Base-by-base conservation (phyloP, 1,140 invertebrate genomes). In the Leptopilina clavipes region DNA sequence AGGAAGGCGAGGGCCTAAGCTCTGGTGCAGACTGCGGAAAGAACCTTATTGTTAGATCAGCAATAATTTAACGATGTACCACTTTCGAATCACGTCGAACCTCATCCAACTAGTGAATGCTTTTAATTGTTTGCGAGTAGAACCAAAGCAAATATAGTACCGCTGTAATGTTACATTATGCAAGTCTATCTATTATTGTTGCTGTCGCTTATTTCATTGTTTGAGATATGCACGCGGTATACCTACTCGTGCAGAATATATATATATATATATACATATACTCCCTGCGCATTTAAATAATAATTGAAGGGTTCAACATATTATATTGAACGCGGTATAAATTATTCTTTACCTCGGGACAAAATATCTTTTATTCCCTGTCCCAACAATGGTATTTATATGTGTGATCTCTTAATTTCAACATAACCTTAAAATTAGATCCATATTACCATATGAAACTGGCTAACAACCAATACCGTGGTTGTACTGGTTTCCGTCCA, bases 31-130 rank as follows among this genome's bases (percentile, higher is more conserved):
- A 73, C 78, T 79, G 76, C 78, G 71, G 76, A 65, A 65, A 65
- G 73, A 82, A 77, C 78, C 73, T 82, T 82, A 80, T 82, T 82
- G 77, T 80, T 76, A 73, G 79, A 77, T 80, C 74, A 79, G 79
- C 80, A 74, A 80, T 80, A 82, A 82, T 82, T 80, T 73, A 73
- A 75, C 22, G 65, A 19, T 71, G 71, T 77, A 77, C 79, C 81
- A 82, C 81, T 82, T 82, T 82, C 81, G 75, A 82, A 79, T 82
- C 81, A 65, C 59, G 59, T 65, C 59, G 59, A 65, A 65, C 59
- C 59, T 40, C 37, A 22, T 65, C 59, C 59, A 65, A 65, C 59
- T 65, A 31, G 59, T 65, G 59, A 65, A 65, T 65, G 59, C 59
- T 65, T 65, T 65, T 65, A 65, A 65, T 65, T 65, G 59, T 65